Percentiles rank a stretch among this genome's conserved stretches.
Evolutionary conservation across 1,140 invertebrate species (phyloP).

Genomic region (Drosophila erecta): DNA sequence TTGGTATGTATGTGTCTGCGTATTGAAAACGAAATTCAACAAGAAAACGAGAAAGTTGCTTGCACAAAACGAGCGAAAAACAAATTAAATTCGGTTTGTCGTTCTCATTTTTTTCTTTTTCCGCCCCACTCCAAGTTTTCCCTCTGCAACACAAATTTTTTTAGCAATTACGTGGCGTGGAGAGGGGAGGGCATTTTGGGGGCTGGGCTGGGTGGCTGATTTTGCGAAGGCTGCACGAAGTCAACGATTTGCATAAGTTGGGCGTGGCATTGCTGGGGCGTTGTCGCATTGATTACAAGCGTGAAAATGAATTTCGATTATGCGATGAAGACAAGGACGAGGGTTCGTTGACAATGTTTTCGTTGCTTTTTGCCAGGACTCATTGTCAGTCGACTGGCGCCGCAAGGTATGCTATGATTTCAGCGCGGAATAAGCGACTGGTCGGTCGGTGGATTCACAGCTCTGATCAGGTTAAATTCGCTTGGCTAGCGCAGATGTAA

Average conservation of each 20-base stretch:
- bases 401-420: slow-evolving; percentile 69
- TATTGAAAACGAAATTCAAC: slow-evolving; percentile 54
- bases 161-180: slow-evolving; percentile 63
- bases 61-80: slow-evolving; percentile 73
- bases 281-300: slow-evolving; percentile 74
- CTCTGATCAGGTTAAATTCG: slow-evolving; percentile 26
- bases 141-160: slow-evolving; percentile 52
- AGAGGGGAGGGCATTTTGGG: background rate
- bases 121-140: slow-evolving; percentile 33
- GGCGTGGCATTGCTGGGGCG: slow-evolving; percentile 33
- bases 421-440: background rate
- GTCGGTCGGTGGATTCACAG: background rate
- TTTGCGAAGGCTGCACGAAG: slow-evolving; percentile 34
- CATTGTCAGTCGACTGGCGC: slow-evolving; percentile 52
- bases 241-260: slow-evolving; percentile 74
- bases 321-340: slow-evolving; percentile 45
- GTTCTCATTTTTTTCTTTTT: slow-evolving; percentile 54
- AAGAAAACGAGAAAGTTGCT: slow-evolving; percentile 66
- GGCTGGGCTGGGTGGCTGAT: background rate
- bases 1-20: slow-evolving; percentile 29
- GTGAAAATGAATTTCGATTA: slow-evolving; percentile 78
- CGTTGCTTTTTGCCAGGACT: slow-evolving; percentile 31
- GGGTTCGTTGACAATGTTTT: slow-evolving; percentile 33
- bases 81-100: slow-evolving; percentile 79
- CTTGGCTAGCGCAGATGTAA: slow-evolving; percentile 21